Evolutionary conservation across 2,888 invertebrate species (phyloP), one percentile per base, ranked within the genome.

Genomic region (Habroteleia sp.): DNA sequence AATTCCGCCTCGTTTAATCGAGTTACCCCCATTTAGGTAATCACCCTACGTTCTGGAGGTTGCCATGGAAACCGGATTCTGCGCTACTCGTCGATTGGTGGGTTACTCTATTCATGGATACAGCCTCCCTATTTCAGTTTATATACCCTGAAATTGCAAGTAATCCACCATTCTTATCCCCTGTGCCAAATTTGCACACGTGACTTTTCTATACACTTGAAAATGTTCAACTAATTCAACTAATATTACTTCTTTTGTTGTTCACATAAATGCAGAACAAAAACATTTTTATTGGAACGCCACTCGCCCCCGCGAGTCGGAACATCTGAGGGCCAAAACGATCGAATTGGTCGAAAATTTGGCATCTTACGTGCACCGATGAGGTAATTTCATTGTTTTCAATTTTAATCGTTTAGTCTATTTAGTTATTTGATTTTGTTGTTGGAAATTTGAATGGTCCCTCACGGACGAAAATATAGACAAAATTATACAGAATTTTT

Each of bases 11-110:
- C 82, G 82, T 81, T 83, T 86, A 86, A 87, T 85, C 86, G 87
- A 86, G 87, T 85, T 85, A 85, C 84, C 83, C 87, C 85, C 87
- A 72, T 76, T 87, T 87, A 85, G 82, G 81, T 87, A 87, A 87
- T 87, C 86, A 82, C 81, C 86, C 84, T 82, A 79, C 76, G 79
- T 77, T 80, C 81, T 76, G 77, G 76, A 77, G 79, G 87, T 88
- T 81, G 83, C 84, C 83, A 86, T 85, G 83, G 84, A 77, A 68
- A 85, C 85, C 77, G 68, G 77, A 75, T 76, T 79, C 77, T 79
- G 79, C 77, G 79, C 80, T 74, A 78, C 75, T 74, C 74, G 66
- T 79, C 80, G 81, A 84, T 84, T 78, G 79, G 78, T 60, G 69
- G 72, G 54, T 63, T 66, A 69, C 75, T 44, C 72, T 68, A 62